Evolutionary conservation across 2,797 vertebrate genomes (phyloP).

Genomic region (Glossophaga mutica): DNA sequence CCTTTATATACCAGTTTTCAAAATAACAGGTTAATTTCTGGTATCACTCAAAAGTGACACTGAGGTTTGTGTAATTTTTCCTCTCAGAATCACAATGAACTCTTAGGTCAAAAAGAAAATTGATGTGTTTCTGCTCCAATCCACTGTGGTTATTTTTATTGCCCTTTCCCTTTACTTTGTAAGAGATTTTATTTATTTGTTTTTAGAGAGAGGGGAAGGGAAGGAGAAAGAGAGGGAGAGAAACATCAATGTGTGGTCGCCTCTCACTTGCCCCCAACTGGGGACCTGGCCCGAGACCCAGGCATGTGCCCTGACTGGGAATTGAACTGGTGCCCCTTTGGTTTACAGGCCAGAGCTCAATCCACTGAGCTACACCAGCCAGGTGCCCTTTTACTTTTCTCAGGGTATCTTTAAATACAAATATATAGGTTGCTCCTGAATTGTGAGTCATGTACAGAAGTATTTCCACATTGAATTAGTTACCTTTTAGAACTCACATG

Average conservation of each 20-base stretch:
- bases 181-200: too few relatives aligned
- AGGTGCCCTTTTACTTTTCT: background rate
- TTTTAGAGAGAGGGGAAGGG: too few relatives aligned
- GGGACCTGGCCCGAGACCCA: too few relatives aligned
- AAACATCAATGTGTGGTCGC: too few relatives aligned
- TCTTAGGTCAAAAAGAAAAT: conserved; percentile 31
- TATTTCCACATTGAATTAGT: background rate
- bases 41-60: background rate
- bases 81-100: background rate
- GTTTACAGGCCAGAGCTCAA: too few relatives aligned
- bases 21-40: background rate
- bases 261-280: too few relatives aligned
- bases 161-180: background rate
- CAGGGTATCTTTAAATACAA: background rate
- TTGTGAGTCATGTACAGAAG: background rate
- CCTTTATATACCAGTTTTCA: background rate
- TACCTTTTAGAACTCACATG: background rate
- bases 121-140: background rate
- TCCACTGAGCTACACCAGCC: background rate
- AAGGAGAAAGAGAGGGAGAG: too few relatives aligned
- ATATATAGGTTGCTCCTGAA: background rate
- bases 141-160: background rate
- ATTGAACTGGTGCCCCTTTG: too few relatives aligned
- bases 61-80: background rate
- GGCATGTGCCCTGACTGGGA: too few relatives aligned